These are phyloP conservation scores for Zaprionus davidi DNA, from an alignment of 1,140 invertebrate species.

Conservation along the genomic window DNA sequence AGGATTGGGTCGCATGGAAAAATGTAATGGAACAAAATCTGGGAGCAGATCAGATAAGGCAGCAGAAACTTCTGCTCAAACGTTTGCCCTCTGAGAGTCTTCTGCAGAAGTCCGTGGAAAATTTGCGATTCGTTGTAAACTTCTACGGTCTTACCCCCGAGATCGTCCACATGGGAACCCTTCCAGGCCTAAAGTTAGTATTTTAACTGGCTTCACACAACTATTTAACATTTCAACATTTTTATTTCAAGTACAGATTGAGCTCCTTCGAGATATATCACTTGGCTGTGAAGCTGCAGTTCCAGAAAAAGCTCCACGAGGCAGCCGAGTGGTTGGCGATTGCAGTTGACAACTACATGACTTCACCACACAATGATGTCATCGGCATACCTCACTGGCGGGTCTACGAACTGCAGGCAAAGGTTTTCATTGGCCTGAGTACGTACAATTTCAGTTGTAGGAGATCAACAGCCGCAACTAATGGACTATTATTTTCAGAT, in stretches of 20 bases:
- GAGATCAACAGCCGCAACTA: neutral
- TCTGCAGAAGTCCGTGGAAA: conserved; percentile 15
- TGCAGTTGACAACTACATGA: conserved; percentile 38
- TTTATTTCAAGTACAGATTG: neutral
- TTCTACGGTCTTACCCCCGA: conserved; percentile 47
- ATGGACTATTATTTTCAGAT: conserved; percentile 16
- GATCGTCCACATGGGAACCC: neutral
- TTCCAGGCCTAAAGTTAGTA: conserved; percentile 9
- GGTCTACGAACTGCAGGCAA: conserved; percentile 39
- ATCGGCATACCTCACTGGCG: conserved; percentile 43
- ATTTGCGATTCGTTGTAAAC: conserved; percentile 15
- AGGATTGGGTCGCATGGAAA: conserved; percentile 67
- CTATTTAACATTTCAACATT: neutral
- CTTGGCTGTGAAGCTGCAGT: conserved; percentile 41
- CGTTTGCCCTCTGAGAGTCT: neutral
- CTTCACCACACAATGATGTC: conserved; percentile 17
- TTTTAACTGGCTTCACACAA: neutral
- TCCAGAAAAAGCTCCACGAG: conserved; percentile 30
- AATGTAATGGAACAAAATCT: conserved; percentile 43
- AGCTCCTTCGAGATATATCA: conserved; percentile 49
- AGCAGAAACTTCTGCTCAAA: conserved; percentile 29
- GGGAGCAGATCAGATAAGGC: conserved; percentile 9
- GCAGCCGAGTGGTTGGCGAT: conserved; percentile 47
- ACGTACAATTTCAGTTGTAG: neutral
- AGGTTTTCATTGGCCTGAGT: conserved; percentile 41